These are phyloP conservation scores for Diachasma alloeum DNA, from an alignment of 1,140 invertebrate species.

Conservation along the genomic window DNA sequence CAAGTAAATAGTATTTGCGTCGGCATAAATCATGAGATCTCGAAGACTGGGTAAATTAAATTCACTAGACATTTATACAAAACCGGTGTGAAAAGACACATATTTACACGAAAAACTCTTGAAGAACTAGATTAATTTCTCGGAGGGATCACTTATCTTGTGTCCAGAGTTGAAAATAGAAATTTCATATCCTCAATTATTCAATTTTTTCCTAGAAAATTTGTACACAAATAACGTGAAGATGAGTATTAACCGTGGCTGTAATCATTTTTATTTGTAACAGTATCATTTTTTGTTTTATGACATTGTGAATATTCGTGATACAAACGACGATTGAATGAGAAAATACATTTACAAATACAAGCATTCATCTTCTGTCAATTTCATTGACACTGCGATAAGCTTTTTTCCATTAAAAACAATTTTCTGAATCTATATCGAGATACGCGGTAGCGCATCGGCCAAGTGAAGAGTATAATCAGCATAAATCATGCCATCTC, in stretches of 20 bases:
- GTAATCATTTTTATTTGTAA: conserved; percentile 45
- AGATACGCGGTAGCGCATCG: too few species aligned
- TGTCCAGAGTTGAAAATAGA: conserved; percentile 1
- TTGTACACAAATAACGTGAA: neutral
- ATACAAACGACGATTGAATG: too few species aligned
- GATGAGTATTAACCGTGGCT: neutral
- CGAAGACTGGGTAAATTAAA: neutral
- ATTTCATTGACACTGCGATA: too few species aligned
- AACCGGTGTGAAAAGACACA: neutral
- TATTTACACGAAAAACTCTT: neutral
- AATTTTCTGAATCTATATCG: too few species aligned
- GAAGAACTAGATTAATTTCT: neutral
- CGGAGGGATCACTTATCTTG: conserved; percentile 29
- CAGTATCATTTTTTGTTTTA: conserved; percentile 38
- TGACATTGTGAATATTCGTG: neutral
- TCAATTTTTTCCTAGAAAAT: neutral
- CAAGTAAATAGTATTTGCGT: too few species aligned
- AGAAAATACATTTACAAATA: too few species aligned
- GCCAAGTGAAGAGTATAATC: too few species aligned
- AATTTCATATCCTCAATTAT: neutral
- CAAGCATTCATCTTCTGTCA: too few species aligned
- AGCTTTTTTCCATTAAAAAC: too few species aligned
- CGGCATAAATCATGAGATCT: neutral
- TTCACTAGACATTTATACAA: neutral
- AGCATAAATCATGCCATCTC: neutral